These are phyloP conservation scores for Rallus limicola DNA, from an alignment of 2,113 vertebrate genomes.

Conservation along the genomic window DNA sequence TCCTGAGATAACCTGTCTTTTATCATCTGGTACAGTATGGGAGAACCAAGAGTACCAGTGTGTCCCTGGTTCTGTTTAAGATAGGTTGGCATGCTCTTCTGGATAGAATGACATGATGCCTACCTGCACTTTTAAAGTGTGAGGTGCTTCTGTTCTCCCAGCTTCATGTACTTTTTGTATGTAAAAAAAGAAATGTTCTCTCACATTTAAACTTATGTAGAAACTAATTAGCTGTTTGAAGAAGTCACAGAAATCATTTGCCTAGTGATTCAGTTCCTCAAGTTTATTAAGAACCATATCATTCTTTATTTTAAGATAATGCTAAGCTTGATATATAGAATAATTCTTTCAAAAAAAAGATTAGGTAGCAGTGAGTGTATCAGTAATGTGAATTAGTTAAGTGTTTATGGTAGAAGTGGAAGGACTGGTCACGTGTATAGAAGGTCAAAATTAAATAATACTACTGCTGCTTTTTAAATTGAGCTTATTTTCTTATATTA, in stretches of 20 bases:
- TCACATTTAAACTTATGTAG: neutral
- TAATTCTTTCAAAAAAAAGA: neutral
- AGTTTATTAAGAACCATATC: neutral
- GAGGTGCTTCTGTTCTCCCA: neutral
- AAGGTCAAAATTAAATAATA: slow-evolving; percentile 34
- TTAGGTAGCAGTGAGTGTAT: neutral
- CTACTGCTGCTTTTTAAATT: neutral
- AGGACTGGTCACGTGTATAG: neutral
- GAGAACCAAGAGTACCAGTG: neutral
- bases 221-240: neutral
- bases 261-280: neutral
- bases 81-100: neutral
- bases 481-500: neutral
- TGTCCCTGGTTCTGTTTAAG: neutral
- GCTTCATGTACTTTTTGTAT: neutral
- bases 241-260: neutral
- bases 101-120: neutral
- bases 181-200: neutral
- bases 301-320: neutral
- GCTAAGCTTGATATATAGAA: neutral
- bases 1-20: neutral
- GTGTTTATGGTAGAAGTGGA: neutral
- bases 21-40: neutral
- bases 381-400: neutral
- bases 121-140: neutral